Base-by-base conservation (phyloP, 2,888 invertebrate species). In the Synergus japonicus region DNA sequence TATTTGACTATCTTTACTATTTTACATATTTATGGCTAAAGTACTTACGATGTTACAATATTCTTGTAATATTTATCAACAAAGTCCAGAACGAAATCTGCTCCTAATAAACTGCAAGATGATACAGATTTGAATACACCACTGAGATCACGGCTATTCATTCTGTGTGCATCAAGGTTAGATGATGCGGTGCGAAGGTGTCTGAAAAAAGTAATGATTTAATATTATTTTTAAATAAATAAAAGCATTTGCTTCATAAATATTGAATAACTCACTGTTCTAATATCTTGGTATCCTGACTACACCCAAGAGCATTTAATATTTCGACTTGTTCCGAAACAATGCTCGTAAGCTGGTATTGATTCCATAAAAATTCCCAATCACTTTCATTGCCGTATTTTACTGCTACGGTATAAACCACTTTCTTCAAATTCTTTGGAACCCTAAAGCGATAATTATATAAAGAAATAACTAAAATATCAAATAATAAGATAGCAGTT, bases 351-450 rank as follows among this genome's bases (percentile, higher is more conserved):
- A 93, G 93, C 54, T 92, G 86, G 92, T 95, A 96, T 85, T 94
- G 92, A 4, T 93, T 86, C 94, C 95, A 96, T 60, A 96, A 92
- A 90, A 95, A 95, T 49, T 96, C 93, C 95, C 96, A 97, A 88
- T 96, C 96, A 0, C 92, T 92, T 37, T 94, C 92, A 0, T 94
- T 94, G 63, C 97, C 96, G 79, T 94, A 91, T 78, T 93, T 93
- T 0, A 97, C 89, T 22, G 94, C 96, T 8, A 93, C 92, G 88
- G 96, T 96, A 90, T 95, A 96, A 0, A 95, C 95, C 0, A 94
- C 92, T 0, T 93, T 91, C 69, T 95, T 94, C 46, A 96, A 93
- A 89, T 96, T 95, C 13, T 94, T 94, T 0, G 95, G 94, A 76
- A 96, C 94, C 1, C 95, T 95, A 89, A 9, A 60, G 4, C 41